Evolutionary conservation across 2,888 invertebrate species (phyloP), one percentile per base, ranked within the genome.

Genomic region (Cistogaster globosa): DNA sequence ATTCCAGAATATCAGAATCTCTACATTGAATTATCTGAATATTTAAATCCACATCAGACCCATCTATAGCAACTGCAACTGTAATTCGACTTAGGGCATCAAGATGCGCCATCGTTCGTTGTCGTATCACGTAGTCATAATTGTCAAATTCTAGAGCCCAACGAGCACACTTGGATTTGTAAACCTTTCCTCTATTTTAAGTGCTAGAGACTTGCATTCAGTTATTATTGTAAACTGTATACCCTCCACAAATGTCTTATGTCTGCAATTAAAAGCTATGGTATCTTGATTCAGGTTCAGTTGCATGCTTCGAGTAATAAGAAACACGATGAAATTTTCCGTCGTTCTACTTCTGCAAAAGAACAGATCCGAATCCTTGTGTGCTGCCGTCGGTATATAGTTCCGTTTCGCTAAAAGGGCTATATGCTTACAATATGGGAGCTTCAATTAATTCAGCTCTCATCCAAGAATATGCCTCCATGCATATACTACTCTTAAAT

Each of bases 131-230:
- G 5, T 36, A 5, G 42, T 77, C 45, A n/a, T 72, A 78, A n/a
- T 81, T 74, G 12, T 85, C 75, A 8, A 83, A 36, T n/a, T 78
- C 67, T 9, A 72, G 26, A 0, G 72, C 57, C 55, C 63, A 80
- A 16, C 67, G 12, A 3, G 55, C 42, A n/a, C 74, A 18, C 68
- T 22, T 2, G 45, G 57, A 36, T 68, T 82, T 51, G 69, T 48
- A 14, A 53, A 5, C 14, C 26, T 55, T 26, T 71, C 71, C 12
- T 42, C 48, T 26, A 57, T 77, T 16, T 42, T 74, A 9, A 53
- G 53, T 36, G 36, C 36, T 36, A 36, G 8, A 36, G 36, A 36
- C 4, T 36, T 36, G 36, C 36, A 36, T 4, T 36, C 36, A 36
- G 36, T 36, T 6, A 36, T 36, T 36, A 36, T 36, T 36, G n/a